A percentile compares a stretch with the other conserved stretches of the same genome.
Conservation (phyloP, 2,888 invertebrate species). For the Eilema griseolum region DNA sequence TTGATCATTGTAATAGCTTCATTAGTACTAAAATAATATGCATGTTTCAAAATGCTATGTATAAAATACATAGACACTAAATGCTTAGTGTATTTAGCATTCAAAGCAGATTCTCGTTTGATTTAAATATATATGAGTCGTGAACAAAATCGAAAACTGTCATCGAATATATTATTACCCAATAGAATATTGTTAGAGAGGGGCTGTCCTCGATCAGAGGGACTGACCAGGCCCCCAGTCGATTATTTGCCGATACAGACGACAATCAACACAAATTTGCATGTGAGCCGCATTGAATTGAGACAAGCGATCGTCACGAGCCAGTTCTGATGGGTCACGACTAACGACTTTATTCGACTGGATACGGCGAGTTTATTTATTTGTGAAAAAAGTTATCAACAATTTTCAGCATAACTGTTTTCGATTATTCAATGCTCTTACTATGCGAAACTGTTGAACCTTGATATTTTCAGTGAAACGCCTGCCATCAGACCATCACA, state of each 20-base stretch:
- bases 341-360: conserved; percentile 42
- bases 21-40: conserved; percentile 16
- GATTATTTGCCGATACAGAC: conserved; percentile 79
- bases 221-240: conserved; percentile 53
- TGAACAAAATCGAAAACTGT: conserved; percentile 37
- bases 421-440: too few relatives aligned
- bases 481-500: too few relatives aligned
- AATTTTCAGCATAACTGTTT: not conserved
- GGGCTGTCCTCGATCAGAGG: conserved; percentile 23
- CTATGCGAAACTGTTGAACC: too few relatives aligned
- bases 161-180: conserved; percentile 49
- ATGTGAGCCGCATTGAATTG: conserved; percentile 80
- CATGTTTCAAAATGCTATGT: not conserved
- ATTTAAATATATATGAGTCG: conserved; percentile 45
- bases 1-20: conserved; percentile 23
- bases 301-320: conserved; percentile 69
- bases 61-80: conserved; percentile 6
- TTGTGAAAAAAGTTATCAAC: not conserved
- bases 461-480: too few relatives aligned
- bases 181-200: conserved; percentile 42
- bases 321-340: conserved; percentile 60
- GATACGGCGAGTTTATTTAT: conserved; percentile 36
- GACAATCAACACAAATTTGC: conserved; percentile 82
- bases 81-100: conserved; percentile 1
- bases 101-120: conserved; percentile 14